Evolutionary conservation across 1,140 invertebrate genomes (phyloP).

Genomic region (Orchesella cincta): DNA sequence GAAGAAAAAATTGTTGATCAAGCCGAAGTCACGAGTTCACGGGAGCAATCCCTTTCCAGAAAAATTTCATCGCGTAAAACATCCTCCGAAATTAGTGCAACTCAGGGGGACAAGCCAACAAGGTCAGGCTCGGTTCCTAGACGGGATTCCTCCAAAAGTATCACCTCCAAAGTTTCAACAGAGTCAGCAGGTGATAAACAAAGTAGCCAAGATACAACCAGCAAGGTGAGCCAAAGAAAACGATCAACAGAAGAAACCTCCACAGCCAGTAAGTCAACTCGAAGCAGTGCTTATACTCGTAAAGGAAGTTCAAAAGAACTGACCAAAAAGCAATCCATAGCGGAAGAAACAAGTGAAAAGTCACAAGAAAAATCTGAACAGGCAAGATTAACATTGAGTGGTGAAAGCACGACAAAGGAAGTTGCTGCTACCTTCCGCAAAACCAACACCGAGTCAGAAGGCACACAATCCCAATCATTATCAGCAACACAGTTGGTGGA

Average conservation of each 20-base stretch:
- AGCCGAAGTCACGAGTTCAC: not conserved
- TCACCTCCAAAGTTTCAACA: not conserved
- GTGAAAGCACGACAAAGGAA: not conserved
- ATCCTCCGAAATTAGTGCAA: not conserved
- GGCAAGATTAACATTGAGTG: not conserved
- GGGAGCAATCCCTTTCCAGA: not conserved
- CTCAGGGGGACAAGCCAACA: not conserved
- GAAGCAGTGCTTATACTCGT: not conserved
- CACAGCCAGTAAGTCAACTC: not conserved
- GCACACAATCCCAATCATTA: no score
- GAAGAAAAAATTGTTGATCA: not conserved
- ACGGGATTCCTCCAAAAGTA: not conserved
- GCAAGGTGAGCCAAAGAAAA: not conserved
- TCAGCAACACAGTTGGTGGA: no score
- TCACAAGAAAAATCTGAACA: not conserved
- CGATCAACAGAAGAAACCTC: not conserved
- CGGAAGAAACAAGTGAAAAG: not conserved
- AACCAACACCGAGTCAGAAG: no score
- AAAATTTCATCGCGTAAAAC: not conserved
- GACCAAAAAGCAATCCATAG: not conserved
- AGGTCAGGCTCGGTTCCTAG: no score
- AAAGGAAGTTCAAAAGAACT: slow-evolving; percentile 12
- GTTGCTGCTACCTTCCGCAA: no score
- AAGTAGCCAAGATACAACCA: not conserved
- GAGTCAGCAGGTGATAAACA: not conserved